phyloP scores from a whole-genome alignment of 2,113 vertebrate genomes.

The Aspidoscelis tigris region DNA sequence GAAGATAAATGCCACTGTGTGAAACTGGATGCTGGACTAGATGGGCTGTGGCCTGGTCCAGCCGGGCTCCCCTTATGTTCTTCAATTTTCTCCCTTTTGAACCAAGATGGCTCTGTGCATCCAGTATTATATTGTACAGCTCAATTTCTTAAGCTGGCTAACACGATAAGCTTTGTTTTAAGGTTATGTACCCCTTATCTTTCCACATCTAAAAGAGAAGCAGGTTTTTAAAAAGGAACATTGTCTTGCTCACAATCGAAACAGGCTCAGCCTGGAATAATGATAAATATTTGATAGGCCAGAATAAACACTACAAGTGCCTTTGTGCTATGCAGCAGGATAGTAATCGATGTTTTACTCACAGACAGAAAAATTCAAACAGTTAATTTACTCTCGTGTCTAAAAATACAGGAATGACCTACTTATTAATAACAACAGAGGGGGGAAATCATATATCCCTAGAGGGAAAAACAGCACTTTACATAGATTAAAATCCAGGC shows the following conservation, averaged over 20 bases:
- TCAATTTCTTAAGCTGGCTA: not conserved
- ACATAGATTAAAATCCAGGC: not conserved
- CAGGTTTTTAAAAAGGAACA: not conserved
- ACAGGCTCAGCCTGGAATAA: not conserved
- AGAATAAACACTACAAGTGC: slow-evolving; percentile 9
- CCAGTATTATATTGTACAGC: not conserved
- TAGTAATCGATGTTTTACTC: slow-evolving; percentile 10
- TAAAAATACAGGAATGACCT: slow-evolving; percentile 8
- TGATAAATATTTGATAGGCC: slow-evolving; percentile 37
- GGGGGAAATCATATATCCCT: not conserved
- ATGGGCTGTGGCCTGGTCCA: too few relatives aligned
- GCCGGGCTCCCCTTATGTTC: too few relatives aligned
- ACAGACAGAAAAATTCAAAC: slow-evolving; percentile 18
- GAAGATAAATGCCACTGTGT: too few relatives aligned
- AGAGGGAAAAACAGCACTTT: slow-evolving; percentile 12
- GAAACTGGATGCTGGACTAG: too few relatives aligned
- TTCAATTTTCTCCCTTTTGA: not conserved
- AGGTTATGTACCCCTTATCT: not conserved
- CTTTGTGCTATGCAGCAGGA: not conserved
- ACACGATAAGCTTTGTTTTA: not conserved
- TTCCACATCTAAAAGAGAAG: not conserved
- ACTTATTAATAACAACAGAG: slow-evolving; percentile 23
- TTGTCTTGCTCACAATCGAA: slow-evolving; percentile 1
- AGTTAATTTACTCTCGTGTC: slow-evolving; percentile 7
- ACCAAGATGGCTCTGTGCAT: not conserved